A percentile compares a stretch with the other conserved stretches of the same genome.
These are phyloP conservation scores for Cyphomyrus plagiostoma DNA, from an alignment of 2,113 vertebrate genomes.

Conservation along the genomic window DNA sequence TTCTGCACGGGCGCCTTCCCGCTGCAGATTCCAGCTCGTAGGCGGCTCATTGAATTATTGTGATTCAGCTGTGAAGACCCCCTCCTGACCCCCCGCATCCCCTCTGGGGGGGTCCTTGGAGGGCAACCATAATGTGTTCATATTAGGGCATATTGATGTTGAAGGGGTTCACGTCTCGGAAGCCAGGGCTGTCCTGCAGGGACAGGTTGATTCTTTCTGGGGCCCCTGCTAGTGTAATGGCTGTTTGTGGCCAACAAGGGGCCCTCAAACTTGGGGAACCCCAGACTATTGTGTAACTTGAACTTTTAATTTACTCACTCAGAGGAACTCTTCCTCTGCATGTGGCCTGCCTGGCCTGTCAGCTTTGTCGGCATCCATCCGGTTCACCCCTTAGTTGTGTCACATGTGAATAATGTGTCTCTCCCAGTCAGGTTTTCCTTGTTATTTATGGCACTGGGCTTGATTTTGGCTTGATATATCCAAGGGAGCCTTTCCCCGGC, in stretches of 20 bases:
- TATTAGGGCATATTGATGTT: neutral
- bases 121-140: neutral
- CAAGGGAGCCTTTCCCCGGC: neutral
- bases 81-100: neutral
- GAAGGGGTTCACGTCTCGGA: neutral
- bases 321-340: neutral
- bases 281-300: neutral
- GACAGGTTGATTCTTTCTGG: neutral
- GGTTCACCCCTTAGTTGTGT: neutral
- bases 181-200: neutral
- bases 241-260: neutral
- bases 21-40: neutral
- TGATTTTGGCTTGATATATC: neutral
- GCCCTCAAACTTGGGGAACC: neutral
- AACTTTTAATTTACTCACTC: neutral
- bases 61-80: neutral
- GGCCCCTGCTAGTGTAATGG: neutral
- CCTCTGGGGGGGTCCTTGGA: neutral
- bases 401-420: neutral
- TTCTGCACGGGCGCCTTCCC: neutral
- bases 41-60: neutral
- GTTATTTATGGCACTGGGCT: neutral
- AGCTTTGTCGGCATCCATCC: neutral
- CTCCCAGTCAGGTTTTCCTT: neutral
- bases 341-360: neutral